These are phyloP conservation scores for Chionomys nivalis DNA, from an alignment of 2,113 vertebrate genomes.

Conservation along the genomic window DNA sequence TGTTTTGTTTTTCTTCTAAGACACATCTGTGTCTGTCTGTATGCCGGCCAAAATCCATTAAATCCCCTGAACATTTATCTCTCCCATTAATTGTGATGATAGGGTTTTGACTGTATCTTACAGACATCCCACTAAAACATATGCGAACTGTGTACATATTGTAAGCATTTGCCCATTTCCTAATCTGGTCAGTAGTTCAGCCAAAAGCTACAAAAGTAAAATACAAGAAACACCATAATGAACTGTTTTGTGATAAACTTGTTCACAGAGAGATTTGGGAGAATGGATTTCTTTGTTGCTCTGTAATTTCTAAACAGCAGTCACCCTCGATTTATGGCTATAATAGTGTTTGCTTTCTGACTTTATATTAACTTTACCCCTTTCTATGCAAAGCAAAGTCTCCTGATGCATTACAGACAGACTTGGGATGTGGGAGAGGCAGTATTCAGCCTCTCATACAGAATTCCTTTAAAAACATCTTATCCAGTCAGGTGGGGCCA, in stretches of 20 bases:
- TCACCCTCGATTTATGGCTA: neutral
- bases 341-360: neutral
- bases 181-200: constrained; percentile 46
- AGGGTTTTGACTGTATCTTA: constrained; percentile 41
- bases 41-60: constrained; percentile 33
- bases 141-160: constrained; percentile 6
- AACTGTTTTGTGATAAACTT: neutral
- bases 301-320: constrained; percentile 10
- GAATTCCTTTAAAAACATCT: neutral
- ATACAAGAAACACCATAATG: neutral
- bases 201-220: constrained; percentile 53
- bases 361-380: constrained; percentile 23
- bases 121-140: constrained; percentile 56
- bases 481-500: neutral
- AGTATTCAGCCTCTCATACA: neutral
- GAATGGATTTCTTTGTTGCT: constrained; percentile 9
- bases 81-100: constrained; percentile 39
- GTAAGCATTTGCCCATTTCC: constrained; percentile 45
- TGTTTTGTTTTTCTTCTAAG: constrained; percentile 49
- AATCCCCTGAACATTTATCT: neutral
- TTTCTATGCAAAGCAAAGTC: neutral
- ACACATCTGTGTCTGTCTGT: constrained; percentile 40
- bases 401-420: neutral
- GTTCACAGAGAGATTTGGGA: neutral
- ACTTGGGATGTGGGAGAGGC: neutral